phyloP scores from a whole-genome alignment of 2,888 invertebrate genomes.

The Macrophya alboannulata region DNA sequence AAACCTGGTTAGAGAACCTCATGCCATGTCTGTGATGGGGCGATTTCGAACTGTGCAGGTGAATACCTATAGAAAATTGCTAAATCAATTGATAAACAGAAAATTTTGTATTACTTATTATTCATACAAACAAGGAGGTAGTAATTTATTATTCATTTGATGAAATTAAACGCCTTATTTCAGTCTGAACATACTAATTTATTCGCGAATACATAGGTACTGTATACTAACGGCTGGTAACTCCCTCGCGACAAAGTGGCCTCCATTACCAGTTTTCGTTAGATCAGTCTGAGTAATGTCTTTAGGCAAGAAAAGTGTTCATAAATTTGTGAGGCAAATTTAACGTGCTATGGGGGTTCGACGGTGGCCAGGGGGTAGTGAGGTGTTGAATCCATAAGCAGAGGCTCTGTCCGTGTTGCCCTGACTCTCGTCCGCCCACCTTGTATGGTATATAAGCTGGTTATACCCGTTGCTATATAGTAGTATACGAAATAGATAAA shows the following conservation, averaged over 20 bases:
- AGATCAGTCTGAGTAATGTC: slow-evolving; percentile 51
- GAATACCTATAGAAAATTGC: too few relatives aligned
- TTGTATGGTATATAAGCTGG: neutral
- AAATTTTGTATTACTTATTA: neutral
- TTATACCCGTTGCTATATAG: neutral
- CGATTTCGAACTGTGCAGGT: too few relatives aligned
- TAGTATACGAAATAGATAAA: slow-evolving; percentile 25
- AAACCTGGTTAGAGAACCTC: neutral
- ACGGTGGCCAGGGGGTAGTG: slow-evolving; percentile 10
- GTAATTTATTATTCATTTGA: slow-evolving; percentile 27
- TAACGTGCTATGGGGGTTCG: slow-evolving; percentile 36
- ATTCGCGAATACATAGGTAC: slow-evolving; percentile 34
- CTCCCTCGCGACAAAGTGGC: slow-evolving; percentile 50
- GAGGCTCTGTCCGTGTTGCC: neutral
- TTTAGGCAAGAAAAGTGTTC: slow-evolving; percentile 54
- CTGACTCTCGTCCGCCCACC: neutral
- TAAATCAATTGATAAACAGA: too few relatives aligned
- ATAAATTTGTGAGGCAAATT: slow-evolving; percentile 55
- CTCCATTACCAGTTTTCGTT: slow-evolving; percentile 55
- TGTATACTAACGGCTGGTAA: slow-evolving; percentile 37
- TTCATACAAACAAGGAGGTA: neutral
- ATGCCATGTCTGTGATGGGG: too few relatives aligned
- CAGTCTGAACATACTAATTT: slow-evolving; percentile 40
- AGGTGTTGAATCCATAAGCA: slow-evolving; percentile 52
- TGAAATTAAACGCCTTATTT: slow-evolving; percentile 34